Evolutionary conservation across 2,797 vertebrate species (phyloP).

Genomic region (Molossus molossus): DNA sequence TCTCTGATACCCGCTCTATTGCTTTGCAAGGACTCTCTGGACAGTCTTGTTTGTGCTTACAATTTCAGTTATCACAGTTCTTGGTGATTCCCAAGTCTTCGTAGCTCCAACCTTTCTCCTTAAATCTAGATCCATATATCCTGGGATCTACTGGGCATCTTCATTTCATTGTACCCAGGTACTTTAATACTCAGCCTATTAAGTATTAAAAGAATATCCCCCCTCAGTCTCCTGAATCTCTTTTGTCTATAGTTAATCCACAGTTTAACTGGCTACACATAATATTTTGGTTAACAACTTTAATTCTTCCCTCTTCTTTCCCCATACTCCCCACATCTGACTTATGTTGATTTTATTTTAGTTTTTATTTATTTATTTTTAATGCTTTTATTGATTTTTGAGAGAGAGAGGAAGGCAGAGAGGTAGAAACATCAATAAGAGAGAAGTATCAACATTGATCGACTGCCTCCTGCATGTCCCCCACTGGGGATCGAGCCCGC

Average conservation of each 20-base stretch:
- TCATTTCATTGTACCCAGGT: not conserved
- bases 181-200: conserved; percentile 24
- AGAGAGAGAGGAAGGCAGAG: too few relatives aligned
- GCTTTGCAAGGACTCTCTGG: conserved; percentile 5
- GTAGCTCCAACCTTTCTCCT: conserved; percentile 45
- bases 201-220: conserved; percentile 42
- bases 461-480: too few relatives aligned
- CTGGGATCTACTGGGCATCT: not conserved
- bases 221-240: not conserved
- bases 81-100: conserved; percentile 53
- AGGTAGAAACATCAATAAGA: too few relatives aligned
- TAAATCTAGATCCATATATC: conserved; percentile 11
- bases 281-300: conserved; percentile 45
- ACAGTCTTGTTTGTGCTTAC: not conserved
- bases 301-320: conserved; percentile 20
- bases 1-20: conserved; percentile 4
- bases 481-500: too few relatives aligned
- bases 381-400: too few relatives aligned
- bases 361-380: too few relatives aligned
- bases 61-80: not conserved
- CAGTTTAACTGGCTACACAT: not conserved
- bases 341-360: not conserved
- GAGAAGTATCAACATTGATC: too few relatives aligned
- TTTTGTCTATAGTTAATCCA: conserved; percentile 51
- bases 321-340: conserved; percentile 44